Evolutionary conservation across 37 sponge, comb jelly and placozoan genomes (phyloP).

Genomic region (Cladorhizidae sp.): DNA sequence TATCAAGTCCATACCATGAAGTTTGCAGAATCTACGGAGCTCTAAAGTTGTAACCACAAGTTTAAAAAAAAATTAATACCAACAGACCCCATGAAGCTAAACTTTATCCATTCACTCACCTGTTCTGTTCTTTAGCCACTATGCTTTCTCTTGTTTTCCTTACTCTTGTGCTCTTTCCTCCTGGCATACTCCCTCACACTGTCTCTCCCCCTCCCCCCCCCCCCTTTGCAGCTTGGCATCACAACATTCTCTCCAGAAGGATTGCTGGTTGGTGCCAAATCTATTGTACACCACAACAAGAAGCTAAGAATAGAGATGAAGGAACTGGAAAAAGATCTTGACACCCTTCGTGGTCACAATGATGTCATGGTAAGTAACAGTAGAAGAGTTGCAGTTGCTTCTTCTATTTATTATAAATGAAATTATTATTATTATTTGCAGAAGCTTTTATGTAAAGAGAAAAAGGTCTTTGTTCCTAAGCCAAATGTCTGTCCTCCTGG

Average conservation of each 20-base stretch:
- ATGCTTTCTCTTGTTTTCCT: no score
- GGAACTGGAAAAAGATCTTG: slow-evolving; percentile 54
- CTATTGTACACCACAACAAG: slow-evolving; percentile 71
- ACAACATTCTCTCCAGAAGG: slow-evolving; percentile 66
- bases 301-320: slow-evolving; percentile 62
- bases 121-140: no score
- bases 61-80: no score
- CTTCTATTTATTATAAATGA: neutral
- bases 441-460: slow-evolving; percentile 24
- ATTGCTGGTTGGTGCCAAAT: slow-evolving; percentile 67
- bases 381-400: neutral
- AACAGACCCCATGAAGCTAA: no score
- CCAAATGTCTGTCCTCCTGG: neutral
- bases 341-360: slow-evolving; percentile 44
- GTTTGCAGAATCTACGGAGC: no score
- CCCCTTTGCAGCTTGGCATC: slow-evolving; percentile 66
- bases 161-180: neutral
- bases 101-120: no score
- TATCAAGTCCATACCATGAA: no score
- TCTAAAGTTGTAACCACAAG: no score
- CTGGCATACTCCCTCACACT: neutral
- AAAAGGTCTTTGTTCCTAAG: slow-evolving; percentile 3
- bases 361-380: slow-evolving; percentile 41
- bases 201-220: slow-evolving; percentile 18
- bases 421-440: slow-evolving; percentile 5